Base-by-base conservation (phyloP, 2,888 invertebrate species). In the Phaonia tiefii region DNA sequence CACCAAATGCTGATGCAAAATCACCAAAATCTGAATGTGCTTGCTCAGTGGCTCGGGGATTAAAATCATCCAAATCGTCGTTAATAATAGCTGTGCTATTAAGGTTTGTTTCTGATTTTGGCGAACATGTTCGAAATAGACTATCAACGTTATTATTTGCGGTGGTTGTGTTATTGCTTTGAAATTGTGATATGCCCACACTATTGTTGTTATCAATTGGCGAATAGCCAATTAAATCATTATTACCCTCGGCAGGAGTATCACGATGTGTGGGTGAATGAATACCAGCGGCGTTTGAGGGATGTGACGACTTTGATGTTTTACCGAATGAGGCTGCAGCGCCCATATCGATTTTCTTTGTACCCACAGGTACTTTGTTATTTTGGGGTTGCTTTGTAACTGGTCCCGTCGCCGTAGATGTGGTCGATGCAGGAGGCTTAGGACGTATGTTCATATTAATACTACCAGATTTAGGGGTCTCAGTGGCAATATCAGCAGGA, bases 271-370 rank as follows among this genome's bases (percentile, higher is more conserved):
- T 90, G 78, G 89, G 90, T 71, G 89, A 89, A 85, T 91, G 91
- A 58, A 91, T 91, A 31, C 91, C 91, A n/a, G 87, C 87, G 13
- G 86, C 86, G 73, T 84, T 86, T 8, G 86, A 84, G 8, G 31
- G 31, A 3, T 31, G 31, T 31, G 31, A 31, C n/a, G n/a, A n/a
- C 31, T 31, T 31, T 25, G 49, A 39, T 60, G 74, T 49, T 86
- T 93, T 92, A n/a, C 94, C 94, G 87, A 93, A 95, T 86, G 92
- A 93, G 1, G 94, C 94, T 3, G 95, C 95, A 46, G 95, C 95
- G 71, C 93, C 93, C 74, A 93, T 87, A 82, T 93, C 93, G n/a
- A 93, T 93, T 87, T 92, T 92, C 89, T 93, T 93, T 74, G 89
- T 89, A 2, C 91, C 91, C 3, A 86, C 91, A 65, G 85, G 84